Evolutionary conservation across 1,140 invertebrate genomes (phyloP).

Genomic region (Euglossa dilemma): DNA sequence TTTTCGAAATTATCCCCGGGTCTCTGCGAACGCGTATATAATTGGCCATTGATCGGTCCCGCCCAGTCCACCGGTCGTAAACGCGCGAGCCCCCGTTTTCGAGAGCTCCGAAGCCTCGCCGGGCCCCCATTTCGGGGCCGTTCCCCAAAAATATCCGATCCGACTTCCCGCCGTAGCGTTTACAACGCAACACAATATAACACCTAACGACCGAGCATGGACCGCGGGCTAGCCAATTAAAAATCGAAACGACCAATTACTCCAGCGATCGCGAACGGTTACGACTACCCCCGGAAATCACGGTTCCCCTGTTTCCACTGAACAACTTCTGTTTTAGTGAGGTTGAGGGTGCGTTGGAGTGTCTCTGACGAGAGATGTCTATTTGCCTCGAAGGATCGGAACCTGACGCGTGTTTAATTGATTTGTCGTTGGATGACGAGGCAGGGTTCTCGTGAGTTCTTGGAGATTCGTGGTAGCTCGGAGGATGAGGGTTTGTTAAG

Average conservation of each 20-base stretch:
- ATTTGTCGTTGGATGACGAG: not conserved
- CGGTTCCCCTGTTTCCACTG: not conserved
- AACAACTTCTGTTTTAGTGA: not conserved
- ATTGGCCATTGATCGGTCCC: slow-evolving; percentile 67
- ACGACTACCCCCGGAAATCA: slow-evolving; percentile 71
- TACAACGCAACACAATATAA: slow-evolving; percentile 77
- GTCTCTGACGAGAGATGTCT: not conserved
- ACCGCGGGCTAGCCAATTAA: slow-evolving; percentile 79
- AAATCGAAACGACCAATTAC: slow-evolving; percentile 80
- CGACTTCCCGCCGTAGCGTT: slow-evolving; percentile 74
- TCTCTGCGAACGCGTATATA: slow-evolving; percentile 64
- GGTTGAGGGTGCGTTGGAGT: not conserved
- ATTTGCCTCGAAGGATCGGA: not conserved
- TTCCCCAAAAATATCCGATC: slow-evolving; percentile 67
- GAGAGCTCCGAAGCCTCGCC: not conserved
- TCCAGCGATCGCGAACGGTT: slow-evolving; percentile 55
- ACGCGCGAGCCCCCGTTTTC: slow-evolving; percentile 66
- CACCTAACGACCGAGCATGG: slow-evolving; percentile 76
- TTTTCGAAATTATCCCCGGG: slow-evolving; percentile 49
- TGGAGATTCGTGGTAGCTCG: not conserved
- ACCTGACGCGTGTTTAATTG: not conserved
- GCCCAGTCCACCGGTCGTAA: slow-evolving; percentile 74
- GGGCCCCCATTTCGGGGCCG: not conserved
- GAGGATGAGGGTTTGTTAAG: not conserved
- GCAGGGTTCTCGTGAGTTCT: not conserved